These are phyloP conservation scores for Lepus oiostolus DNA, from an alignment of 2,797 vertebrate species.

Conservation along the genomic window DNA sequence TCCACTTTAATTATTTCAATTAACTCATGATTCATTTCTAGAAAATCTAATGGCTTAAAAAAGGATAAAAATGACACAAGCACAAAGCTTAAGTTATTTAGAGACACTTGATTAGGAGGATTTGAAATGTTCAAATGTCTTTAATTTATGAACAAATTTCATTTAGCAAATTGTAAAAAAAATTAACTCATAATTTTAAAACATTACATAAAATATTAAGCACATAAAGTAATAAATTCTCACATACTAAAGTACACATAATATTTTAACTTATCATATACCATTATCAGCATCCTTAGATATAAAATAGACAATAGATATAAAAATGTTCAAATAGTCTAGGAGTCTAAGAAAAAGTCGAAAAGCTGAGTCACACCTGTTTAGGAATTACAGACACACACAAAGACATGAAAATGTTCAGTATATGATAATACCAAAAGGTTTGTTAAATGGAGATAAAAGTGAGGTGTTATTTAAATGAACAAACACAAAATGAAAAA, in stretches of 20 bases:
- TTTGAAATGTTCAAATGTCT: slow-evolving; percentile 15
- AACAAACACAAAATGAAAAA: slow-evolving; percentile 32
- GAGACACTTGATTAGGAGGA: slow-evolving; percentile 25
- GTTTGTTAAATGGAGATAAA: slow-evolving; percentile 19
- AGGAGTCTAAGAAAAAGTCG: slow-evolving; percentile 24
- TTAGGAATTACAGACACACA: slow-evolving; percentile 45
- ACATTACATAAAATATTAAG: too few relatives aligned
- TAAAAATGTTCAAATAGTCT: slow-evolving; percentile 51
- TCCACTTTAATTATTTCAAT: slow-evolving; percentile 50
- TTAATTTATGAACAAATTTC: slow-evolving; percentile 58
- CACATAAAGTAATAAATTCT: too few relatives aligned
- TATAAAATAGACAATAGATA: slow-evolving; percentile 46
- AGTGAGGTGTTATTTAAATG: slow-evolving; percentile 16
- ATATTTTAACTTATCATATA: not conserved
- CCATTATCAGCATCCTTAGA: slow-evolving; percentile 14
- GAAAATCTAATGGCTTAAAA: slow-evolving; percentile 53
- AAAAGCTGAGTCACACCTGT: slow-evolving; percentile 12
- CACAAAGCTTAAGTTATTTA: slow-evolving; percentile 42
- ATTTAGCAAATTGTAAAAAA: slow-evolving; percentile 63
- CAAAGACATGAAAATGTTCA: not conserved
- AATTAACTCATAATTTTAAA: not conserved
- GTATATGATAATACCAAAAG: not conserved
- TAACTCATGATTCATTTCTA: slow-evolving; percentile 55
- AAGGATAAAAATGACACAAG: slow-evolving; percentile 58
- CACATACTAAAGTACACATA: not conserved